Base-by-base conservation (phyloP, 2,113 vertebrate species). In the Physeter macrocephalus region DNA sequence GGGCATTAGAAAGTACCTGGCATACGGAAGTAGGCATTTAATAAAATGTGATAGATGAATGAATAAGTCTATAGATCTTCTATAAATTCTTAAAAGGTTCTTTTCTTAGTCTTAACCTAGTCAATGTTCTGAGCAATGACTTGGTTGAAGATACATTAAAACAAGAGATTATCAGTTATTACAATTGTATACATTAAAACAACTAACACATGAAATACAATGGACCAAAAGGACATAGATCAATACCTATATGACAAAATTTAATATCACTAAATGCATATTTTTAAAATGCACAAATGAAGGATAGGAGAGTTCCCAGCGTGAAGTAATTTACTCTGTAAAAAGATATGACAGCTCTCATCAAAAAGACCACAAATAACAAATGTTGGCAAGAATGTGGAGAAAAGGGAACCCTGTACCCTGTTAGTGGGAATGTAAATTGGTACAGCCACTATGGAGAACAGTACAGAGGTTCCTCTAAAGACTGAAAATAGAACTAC, bases 11-110 rank as follows among this genome's bases (percentile, higher is more conserved):
- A 81, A 94, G 27, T 46, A 81, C 54, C 74, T 71, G 52, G 34
- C 27, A 88, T 83, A 25, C 20, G 21, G 67, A 77, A n/a, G 43
- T 39, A 91, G 27, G n/a, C 18, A 94, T 46, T 93, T 88, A 87
- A 94, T 84, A 88, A 95, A 84, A 94, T 46, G 25, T 77, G 39
- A 94, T 15, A 25, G n/a, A 90, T 72, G n/a, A 92, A 94, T 49
- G 27, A 88, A 85, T 78, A 88, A 59, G 72, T 15, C 10, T 91
- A 64, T 29, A 94, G 15, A 21, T 78, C 36, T 84, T 92, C 72
- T 84, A 71, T 31, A 91, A 88, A 77, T 59, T 92, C 7, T 43
- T 95, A 80, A 34, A 85, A 78, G n/a, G 36, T 46, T 62, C 18
- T 88, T 80, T 93, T 77, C 77, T 93, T 43, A 89, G 21, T 61